Percentiles rank a stretch among this genome's conserved stretches.
phyloP scores from a whole-genome alignment of 1,140 invertebrate genomes.

The Atta colombica region DNA sequence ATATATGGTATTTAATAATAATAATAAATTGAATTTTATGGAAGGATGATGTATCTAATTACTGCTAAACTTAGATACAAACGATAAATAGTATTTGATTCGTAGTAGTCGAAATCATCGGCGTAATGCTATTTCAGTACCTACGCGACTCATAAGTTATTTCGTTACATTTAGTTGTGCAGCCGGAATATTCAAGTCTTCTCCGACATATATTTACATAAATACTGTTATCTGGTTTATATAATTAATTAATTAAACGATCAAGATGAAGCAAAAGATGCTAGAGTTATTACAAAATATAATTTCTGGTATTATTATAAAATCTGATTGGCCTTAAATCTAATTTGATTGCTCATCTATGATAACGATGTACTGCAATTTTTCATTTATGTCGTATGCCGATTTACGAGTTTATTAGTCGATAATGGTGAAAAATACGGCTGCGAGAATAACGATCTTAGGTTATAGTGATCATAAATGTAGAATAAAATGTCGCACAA shows the following conservation, averaged over 20 bases:
- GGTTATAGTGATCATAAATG: slow-evolving; percentile 79
- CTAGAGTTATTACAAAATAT: background rate
- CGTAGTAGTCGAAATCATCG: background rate
- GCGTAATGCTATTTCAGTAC: slow-evolving; percentile 23
- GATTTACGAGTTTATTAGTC: slow-evolving; percentile 77
- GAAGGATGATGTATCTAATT: background rate
- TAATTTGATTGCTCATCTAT: slow-evolving; percentile 60
- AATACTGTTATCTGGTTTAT: background rate
- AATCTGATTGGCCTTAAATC: slow-evolving; percentile 33
- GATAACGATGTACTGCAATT: slow-evolving; percentile 67
- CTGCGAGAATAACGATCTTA: slow-evolving; percentile 74
- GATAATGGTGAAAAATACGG: slow-evolving; percentile 79
- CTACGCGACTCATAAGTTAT: background rate
- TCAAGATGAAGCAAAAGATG: background rate
- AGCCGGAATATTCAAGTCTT: background rate
- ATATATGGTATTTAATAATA: background rate
- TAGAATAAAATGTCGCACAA: slow-evolving; percentile 76
- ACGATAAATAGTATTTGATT: slow-evolving; percentile 16
- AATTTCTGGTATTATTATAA: background rate
- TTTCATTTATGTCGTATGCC: slow-evolving; percentile 75
- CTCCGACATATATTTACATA: background rate
- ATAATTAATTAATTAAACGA: background rate
- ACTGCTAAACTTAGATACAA: slow-evolving; percentile 5
- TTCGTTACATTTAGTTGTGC: background rate
- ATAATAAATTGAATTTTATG: background rate